phyloP scores from a whole-genome alignment of 2,113 vertebrate genomes.

The Gallinago jamesoni region DNA sequence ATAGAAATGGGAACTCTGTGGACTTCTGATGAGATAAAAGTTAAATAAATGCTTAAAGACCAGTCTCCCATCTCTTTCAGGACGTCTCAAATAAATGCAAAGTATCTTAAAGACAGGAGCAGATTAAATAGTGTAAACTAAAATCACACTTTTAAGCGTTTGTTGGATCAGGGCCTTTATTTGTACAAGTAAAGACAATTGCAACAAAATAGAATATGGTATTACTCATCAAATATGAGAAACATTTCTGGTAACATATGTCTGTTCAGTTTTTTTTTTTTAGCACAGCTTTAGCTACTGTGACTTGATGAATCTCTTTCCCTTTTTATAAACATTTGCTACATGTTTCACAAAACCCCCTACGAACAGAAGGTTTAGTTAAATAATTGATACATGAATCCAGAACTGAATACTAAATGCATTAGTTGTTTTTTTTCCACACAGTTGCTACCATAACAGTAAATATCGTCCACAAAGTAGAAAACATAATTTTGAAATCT shows the following conservation, averaged over 20 bases:
- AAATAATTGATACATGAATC: conserved; percentile 46
- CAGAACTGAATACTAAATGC: conserved; percentile 48
- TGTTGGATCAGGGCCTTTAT: conserved; percentile 35
- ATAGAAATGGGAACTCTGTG: not conserved
- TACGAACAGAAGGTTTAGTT: conserved; percentile 53
- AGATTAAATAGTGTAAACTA: not conserved
- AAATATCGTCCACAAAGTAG: not conserved
- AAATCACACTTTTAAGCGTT: not conserved
- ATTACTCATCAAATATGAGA: conserved; percentile 20
- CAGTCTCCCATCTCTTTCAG: not conserved
- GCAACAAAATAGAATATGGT: conserved; percentile 36
- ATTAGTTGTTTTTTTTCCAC: not conserved
- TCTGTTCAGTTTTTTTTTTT: conserved; percentile 24
- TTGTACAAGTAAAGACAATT: conserved; percentile 15
- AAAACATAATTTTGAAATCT: conserved; percentile 36
- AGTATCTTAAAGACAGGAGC: not conserved
- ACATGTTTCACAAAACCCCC: not conserved
- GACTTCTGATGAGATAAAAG: not conserved
- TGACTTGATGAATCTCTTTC: not conserved
- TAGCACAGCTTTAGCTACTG: conserved; percentile 30
- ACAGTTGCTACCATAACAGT: not conserved
- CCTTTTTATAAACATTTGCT: conserved; percentile 55
- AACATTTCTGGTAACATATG: conserved; percentile 44
- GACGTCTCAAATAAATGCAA: not conserved
- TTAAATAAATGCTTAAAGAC: not conserved